Evolutionary conservation across 2,113 vertebrate genomes (phyloP).

Genomic region (Petroica traversi): DNA sequence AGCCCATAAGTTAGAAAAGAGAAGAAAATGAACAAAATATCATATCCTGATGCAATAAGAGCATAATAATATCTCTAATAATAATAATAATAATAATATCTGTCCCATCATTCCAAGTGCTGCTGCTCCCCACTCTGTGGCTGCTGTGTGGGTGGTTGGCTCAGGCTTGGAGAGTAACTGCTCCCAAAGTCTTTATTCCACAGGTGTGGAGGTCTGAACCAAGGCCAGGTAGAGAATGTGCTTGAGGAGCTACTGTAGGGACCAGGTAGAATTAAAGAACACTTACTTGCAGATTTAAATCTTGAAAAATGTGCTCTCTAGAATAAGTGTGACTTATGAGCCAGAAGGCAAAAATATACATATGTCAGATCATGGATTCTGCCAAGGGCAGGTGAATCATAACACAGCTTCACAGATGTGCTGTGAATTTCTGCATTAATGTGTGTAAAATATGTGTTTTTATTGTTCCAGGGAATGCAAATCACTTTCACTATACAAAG

Average conservation of each 20-base stretch:
- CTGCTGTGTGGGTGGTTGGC: neutral
- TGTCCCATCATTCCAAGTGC: neutral
- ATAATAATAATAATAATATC: neutral
- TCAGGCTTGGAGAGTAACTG: neutral
- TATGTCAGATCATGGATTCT: neutral
- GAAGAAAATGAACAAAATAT: neutral
- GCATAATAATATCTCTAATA: neutral
- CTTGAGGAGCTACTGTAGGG: neutral
- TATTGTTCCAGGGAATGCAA: conserved; percentile 79
- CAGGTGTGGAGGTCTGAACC: neutral
- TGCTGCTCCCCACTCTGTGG: neutral
- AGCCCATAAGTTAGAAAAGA: neutral
- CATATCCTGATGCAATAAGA: neutral
- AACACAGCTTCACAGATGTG: neutral
- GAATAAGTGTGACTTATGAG: neutral
- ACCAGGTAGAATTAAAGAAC: neutral
- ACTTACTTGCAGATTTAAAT: neutral
- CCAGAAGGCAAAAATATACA: neutral
- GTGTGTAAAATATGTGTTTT: neutral
- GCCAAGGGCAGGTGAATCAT: neutral
- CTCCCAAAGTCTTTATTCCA: neutral
- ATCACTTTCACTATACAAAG: conserved; percentile 88
- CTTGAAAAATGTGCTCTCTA: neutral
- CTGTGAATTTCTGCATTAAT: neutral
- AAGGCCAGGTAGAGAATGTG: neutral